Percentiles rank a stretch among this genome's conserved stretches.
Conservation (phyloP, 2,113 vertebrate genomes). For the Phylloscopus trochilus region DNA sequence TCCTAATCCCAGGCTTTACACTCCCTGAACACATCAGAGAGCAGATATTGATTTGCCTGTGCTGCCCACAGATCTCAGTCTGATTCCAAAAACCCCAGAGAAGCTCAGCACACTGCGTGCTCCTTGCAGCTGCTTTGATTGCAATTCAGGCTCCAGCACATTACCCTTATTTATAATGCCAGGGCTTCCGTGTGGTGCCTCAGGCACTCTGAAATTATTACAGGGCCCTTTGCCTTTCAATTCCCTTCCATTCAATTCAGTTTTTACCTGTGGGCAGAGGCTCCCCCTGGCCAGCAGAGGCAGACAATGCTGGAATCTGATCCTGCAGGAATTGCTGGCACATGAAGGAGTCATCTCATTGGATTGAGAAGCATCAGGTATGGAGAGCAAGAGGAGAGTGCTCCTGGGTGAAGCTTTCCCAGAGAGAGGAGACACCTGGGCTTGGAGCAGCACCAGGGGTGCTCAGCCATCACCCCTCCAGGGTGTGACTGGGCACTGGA, state of each 20-base stretch:
- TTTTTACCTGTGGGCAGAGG: slow-evolving; percentile 43
- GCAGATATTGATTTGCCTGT: slow-evolving; percentile 29
- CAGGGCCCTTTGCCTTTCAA: slow-evolving; percentile 70
- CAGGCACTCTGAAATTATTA: slow-evolving; percentile 66
- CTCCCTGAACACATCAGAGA: background rate
- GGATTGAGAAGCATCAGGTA: rapidly evolving
- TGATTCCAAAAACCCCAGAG: slow-evolving; percentile 26
- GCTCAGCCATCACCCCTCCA: background rate
- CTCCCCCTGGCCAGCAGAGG: background rate
- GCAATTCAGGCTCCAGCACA: slow-evolving; percentile 55
- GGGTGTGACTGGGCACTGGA: background rate
- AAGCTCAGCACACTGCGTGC: background rate
- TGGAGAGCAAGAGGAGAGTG: rapidly evolving
- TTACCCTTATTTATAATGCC: slow-evolving; percentile 72
- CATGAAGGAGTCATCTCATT: rapidly evolving
- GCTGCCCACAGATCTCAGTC: slow-evolving; percentile 30
- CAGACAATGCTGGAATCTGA: background rate
- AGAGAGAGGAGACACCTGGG: background rate
- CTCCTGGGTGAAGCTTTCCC: background rate
- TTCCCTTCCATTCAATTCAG: slow-evolving; percentile 65
- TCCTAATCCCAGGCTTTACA: slow-evolving; percentile 9
- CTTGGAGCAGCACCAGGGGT: rapidly evolving
- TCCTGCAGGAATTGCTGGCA: background rate
- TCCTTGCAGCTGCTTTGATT: slow-evolving; percentile 45
- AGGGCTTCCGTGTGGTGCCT: slow-evolving; percentile 9